Conservation (phyloP, 2,113 vertebrate genomes). For the Pantherophis guttatus region DNA sequence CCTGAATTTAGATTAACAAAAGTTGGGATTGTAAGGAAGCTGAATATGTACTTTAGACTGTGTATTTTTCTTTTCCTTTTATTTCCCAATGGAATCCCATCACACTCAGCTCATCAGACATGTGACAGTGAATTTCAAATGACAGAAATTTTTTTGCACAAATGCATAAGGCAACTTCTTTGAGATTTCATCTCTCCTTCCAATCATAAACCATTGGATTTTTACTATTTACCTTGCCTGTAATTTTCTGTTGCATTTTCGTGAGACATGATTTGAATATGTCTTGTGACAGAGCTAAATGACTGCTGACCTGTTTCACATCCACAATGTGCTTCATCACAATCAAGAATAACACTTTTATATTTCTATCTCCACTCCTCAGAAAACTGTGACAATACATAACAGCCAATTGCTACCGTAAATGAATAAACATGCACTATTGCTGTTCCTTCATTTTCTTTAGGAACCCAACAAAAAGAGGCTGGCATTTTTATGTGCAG, state of each 20-base stretch:
- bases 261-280: background rate
- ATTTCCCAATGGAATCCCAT: background rate
- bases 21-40: background rate
- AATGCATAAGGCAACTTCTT: background rate
- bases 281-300: constrained; percentile 33
- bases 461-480: constrained; percentile 1
- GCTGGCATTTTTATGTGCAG: constrained; percentile 50
- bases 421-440: constrained; percentile 54
- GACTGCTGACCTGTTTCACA: constrained; percentile 30
- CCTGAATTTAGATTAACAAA: background rate
- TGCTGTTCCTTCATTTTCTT: constrained; percentile 54
- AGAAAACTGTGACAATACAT: constrained; percentile 26
- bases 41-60: background rate
- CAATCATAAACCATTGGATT: background rate
- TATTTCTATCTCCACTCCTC: constrained; percentile 21
- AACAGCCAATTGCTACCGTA: constrained; percentile 26
- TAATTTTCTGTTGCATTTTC: constrained; percentile 11
- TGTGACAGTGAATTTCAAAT: background rate
- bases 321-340: background rate
- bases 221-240: background rate
- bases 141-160: background rate
- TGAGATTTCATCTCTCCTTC: background rate
- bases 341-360: constrained; percentile 41
- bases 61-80: background rate
- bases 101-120: background rate